Base-by-base conservation (phyloP, 2,888 invertebrate genomes). In the Athalia circularis region DNA sequence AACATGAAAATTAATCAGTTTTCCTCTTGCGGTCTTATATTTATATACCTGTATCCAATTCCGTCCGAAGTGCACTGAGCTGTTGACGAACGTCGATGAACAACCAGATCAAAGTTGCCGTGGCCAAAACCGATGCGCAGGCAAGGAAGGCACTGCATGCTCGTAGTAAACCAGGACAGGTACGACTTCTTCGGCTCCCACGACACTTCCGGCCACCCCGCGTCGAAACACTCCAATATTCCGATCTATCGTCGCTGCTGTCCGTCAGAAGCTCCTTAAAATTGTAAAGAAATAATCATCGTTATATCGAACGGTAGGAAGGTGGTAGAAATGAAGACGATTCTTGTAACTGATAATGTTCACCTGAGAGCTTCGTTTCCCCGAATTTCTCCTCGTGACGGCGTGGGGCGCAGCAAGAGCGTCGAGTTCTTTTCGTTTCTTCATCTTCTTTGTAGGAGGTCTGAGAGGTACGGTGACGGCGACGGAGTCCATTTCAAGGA, bases 381-480 rank as follows among this genome's bases (percentile, higher is more conserved):
- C 90, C 64, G 87, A 89, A 80, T 86, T 87, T 48, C 89, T 87
- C 75, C 91, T 88, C 57, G 90, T 90, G 13, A 91, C 89, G 52
- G 91, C 89, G 80, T 91, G 91, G 82, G 92, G 88, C 65, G 92
- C 92, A 72, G 95, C 95, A 77, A 95, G 90, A 64, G 95, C 95
- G 88, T 95, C 95, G 84, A 95, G 91, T 89, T 95, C 95, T 86
- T 95, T 93, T 82, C 95, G 92, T 88, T 95, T 95, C 87, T 94
- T 92, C 94, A 95, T 95, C 91, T 95, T 95, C 90, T 95, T 95
- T 83, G 92, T 92, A 80, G 90, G 90, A 64, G 91, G 91, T 81
- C 92, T 91, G 81, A 92, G 92, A 89, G 91, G 94, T 91, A 91
- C 94, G 88, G 91, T 94, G 90, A 93, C 94, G 90, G 88, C 93